Evolutionary conservation across 2,113 vertebrate genomes (phyloP), one percentile per base, ranked within the genome.

Genomic region (Catagonus wagneri): DNA sequence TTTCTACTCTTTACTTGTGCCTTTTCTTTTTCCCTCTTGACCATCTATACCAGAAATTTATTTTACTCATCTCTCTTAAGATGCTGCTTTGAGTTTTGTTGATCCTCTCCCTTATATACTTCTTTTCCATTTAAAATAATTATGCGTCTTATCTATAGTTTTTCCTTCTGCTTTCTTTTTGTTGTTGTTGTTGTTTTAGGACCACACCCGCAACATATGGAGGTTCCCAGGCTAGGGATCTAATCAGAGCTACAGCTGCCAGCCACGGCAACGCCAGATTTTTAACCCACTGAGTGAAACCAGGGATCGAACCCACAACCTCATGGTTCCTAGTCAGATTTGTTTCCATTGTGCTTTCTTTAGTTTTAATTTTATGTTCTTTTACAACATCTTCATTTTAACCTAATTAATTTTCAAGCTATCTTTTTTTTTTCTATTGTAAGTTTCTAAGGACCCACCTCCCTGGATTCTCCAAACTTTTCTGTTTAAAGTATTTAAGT

Each of bases 401-500:
- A 76, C 34, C 71, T 93, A 75, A 68, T 69, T 79, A 72, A 69
- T 74, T 81, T 95, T 86, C 58, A 85, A 50, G 65, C 36, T 81
- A 36, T 25, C 27, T 66, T 66, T 44, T 44, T 44, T 75, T 92
- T 50, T 69, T 19, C 79, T 80, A 20, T 65, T 61, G 6, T 60
- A 65, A 78, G 50, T 68, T 91, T 90, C 83, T 25, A 91, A 91
- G 20, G 39, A 60, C 44, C 16, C 71, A 65, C 66, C 94, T 96
- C 66, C 90, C 54, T 76, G 32, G 17, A 96, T 52, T 50, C 36
- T 22, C 68, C 19, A 75, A 29, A 27, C 72, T 86, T 79, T 89
- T 91, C 71, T 89, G 52, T 58, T 85, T 88, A 87, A 65, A 94
- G 10, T 83, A 75, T 60, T 92, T 94, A 52, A 34, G 84, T 76